Percentiles rank a stretch among this genome's conserved stretches.
phyloP scores from a whole-genome alignment of 2,888 invertebrate species.

The Podabrus alpinus region DNA sequence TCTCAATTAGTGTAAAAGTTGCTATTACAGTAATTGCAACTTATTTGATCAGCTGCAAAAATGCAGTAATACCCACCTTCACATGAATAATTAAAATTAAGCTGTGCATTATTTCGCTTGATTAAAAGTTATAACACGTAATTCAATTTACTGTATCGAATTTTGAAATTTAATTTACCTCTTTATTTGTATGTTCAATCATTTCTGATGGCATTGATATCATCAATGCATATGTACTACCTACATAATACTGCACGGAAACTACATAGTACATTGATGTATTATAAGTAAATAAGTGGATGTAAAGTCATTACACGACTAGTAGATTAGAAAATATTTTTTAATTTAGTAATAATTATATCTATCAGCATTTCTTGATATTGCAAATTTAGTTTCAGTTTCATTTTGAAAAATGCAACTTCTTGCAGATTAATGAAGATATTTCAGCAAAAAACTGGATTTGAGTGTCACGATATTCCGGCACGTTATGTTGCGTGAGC shows the following conservation, averaged over 20 bases:
- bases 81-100: not conserved
- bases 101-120: not conserved
- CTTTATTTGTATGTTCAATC: not conserved
- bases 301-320: too few species aligned
- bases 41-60: not conserved
- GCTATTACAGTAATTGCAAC: not conserved
- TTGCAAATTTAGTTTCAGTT: not conserved
- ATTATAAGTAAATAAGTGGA: too few species aligned
- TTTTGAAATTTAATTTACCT: not conserved
- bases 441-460: slow-evolving; percentile 26
- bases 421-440: slow-evolving; percentile 33
- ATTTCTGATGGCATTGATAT: not conserved
- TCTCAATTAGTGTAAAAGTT: slow-evolving; percentile 9
- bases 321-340: too few species aligned
- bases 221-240: too few species aligned
- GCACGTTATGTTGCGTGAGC: slow-evolving; percentile 30
- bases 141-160: not conserved
- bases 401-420: slow-evolving; percentile 1
- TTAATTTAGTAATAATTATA: too few species aligned
- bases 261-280: too few species aligned
- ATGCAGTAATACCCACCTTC: too few species aligned
- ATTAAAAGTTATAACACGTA: not conserved
- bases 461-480: slow-evolving; percentile 21
- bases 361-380: too few species aligned
- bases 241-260: too few species aligned